phyloP scores from a whole-genome alignment of 2,113 vertebrate genomes.

The Talpa occidentalis region DNA sequence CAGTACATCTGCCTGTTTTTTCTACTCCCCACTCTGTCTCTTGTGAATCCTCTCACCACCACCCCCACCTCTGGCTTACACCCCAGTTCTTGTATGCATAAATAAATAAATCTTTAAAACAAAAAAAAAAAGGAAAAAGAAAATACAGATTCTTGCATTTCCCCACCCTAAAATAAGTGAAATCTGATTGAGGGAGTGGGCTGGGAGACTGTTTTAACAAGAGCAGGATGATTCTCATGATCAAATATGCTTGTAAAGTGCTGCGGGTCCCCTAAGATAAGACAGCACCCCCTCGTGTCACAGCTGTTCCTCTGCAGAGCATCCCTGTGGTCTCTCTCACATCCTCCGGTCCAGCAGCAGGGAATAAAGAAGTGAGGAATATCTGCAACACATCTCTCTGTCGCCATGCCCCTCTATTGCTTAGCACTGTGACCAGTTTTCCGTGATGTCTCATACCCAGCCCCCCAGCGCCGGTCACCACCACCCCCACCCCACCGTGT shows the following conservation, averaged over 20 bases:
- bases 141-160: too few species aligned
- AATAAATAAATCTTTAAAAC: too few species aligned
- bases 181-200: neutral
- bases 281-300: neutral
- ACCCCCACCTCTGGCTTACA: too few species aligned
- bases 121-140: too few species aligned
- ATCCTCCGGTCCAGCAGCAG: neutral
- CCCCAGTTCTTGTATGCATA: too few species aligned
- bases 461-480: too few species aligned
- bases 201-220: neutral
- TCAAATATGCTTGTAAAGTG: neutral
- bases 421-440: neutral
- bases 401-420: neutral
- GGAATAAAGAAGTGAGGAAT: neutral
- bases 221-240: neutral
- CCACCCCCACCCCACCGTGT: too few species aligned
- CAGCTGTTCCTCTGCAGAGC: neutral
- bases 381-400: neutral
- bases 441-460: neutral
- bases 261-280: neutral
- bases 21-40: too few species aligned
- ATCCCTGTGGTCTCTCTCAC: neutral
- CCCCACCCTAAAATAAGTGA: neutral
- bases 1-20: too few species aligned
- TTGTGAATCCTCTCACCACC: too few species aligned